Conservation (phyloP, 2,888 invertebrate species). For the Cryptocheilus praepositus region DNA sequence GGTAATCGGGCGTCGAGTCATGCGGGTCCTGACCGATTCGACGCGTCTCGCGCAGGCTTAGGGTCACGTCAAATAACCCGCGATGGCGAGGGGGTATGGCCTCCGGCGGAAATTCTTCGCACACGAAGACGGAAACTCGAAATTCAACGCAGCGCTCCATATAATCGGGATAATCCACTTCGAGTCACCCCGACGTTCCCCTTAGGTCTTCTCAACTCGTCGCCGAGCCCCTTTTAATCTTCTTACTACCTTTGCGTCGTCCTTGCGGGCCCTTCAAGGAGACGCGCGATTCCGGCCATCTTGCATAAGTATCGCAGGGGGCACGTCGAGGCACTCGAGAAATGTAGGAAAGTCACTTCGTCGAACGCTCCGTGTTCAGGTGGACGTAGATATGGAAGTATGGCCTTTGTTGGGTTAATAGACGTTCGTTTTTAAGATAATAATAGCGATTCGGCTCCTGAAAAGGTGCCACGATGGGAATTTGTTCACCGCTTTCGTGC, state of each 20-base stretch:
- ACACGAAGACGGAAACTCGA: slow-evolving; percentile 7
- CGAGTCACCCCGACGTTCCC: slow-evolving; percentile 2
- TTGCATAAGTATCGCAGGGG: not conserved
- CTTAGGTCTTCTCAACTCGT: not conserved
- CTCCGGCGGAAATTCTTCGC: slow-evolving; percentile 8
- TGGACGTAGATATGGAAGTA: no score
- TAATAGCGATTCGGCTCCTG: no score
- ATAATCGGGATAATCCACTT: slow-evolving; percentile 22
- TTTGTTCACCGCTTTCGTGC: no score
- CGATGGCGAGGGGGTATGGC: slow-evolving; percentile 9
- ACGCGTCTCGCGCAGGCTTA: no score
- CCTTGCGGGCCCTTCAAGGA: not conserved
- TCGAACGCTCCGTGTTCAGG: no score
- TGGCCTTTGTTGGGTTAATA: no score
- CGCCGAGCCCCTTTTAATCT: not conserved
- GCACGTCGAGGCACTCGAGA: slow-evolving; percentile 15
- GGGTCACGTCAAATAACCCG: not conserved
- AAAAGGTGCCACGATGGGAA: no score
- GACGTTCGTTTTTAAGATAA: no score
- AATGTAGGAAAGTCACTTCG: not conserved
- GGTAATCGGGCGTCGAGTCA: no score
- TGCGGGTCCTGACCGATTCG: no score
- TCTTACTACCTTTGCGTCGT: slow-evolving; percentile 4
- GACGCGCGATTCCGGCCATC: not conserved
- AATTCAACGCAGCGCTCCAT: slow-evolving; percentile 20